These are phyloP conservation scores for Hemibagrus wyckioides DNA, from an alignment of 2,113 vertebrate genomes.

Conservation along the genomic window DNA sequence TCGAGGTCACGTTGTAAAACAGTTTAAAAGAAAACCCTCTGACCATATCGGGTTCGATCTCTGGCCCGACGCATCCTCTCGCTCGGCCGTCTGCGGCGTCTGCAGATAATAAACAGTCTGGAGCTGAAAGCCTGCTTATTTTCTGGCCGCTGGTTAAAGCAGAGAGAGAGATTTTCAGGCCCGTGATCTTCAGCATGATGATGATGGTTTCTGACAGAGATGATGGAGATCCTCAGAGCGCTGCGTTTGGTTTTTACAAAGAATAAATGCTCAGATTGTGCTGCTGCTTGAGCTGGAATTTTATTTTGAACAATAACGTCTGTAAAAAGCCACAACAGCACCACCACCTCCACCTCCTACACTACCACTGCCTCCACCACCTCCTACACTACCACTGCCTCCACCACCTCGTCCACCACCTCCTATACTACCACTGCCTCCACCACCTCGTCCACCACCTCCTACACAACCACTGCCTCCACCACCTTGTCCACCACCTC, in stretches of 20 bases:
- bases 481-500: no score
- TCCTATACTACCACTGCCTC: no score
- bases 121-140: constrained; percentile 39
- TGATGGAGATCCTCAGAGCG: constrained; percentile 15
- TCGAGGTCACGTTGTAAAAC: constrained; percentile 15
- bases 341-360: not conserved
- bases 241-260: constrained; percentile 27
- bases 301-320: constrained; percentile 22
- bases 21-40: not conserved
- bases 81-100: not conserved
- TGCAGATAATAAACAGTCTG: constrained; percentile 29
- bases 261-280: constrained; percentile 1
- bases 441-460: not conserved
- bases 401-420: no score
- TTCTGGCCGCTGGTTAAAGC: constrained; percentile 43
- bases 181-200: constrained; percentile 44
- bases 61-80: not conserved
- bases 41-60: constrained; percentile 41
- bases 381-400: no score
- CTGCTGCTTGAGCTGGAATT: constrained; percentile 11
- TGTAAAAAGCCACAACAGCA: not conserved
- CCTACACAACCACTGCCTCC: no score
- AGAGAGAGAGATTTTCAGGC: constrained; percentile 34
- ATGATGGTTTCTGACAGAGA: constrained; percentile 31
- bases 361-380: no score